Percentiles rank a stretch among this genome's conserved stretches.
Evolutionary conservation across 2,797 vertebrate genomes (phyloP).

Genomic region (Muraenolepis orangiensis): DNA sequence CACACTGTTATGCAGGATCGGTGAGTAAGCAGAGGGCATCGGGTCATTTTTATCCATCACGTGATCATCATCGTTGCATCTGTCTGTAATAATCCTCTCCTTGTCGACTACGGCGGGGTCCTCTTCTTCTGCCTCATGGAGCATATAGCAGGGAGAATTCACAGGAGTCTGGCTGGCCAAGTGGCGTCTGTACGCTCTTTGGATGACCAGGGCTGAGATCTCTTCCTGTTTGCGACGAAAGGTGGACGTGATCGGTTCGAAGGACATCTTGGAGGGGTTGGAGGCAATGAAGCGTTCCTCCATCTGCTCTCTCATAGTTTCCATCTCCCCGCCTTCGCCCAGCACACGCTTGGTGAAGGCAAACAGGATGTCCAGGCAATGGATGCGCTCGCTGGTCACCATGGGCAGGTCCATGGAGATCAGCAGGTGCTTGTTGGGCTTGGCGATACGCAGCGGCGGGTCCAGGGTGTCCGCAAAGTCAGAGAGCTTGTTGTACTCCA

Average conservation of each 20-base stretch:
- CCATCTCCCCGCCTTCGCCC: slow-evolving; percentile 90
- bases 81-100: slow-evolving; percentile 73
- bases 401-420: slow-evolving; percentile 95
- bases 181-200: slow-evolving; percentile 82
- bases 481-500: slow-evolving; percentile 82
- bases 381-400: slow-evolving; percentile 94
- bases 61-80: slow-evolving; percentile 73
- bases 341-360: slow-evolving; percentile 95
- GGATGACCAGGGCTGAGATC: slow-evolving; percentile 85
- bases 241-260: slow-evolving; percentile 95
- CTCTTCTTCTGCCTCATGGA: slow-evolving; percentile 61
- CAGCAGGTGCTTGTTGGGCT: slow-evolving; percentile 87
- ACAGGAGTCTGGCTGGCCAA: slow-evolving; percentile 10
- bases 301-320: slow-evolving; percentile 87
- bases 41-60: slow-evolving; percentile 79
- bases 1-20: slow-evolving; percentile 79
- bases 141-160: slow-evolving; percentile 60
- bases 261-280: slow-evolving; percentile 91
- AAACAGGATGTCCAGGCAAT: slow-evolving; percentile 96
- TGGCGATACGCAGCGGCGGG: slow-evolving; percentile 84
- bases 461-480: slow-evolving; percentile 88
- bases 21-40: slow-evolving; percentile 78
- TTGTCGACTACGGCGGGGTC: slow-evolving; percentile 68
- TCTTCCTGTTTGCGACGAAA: slow-evolving; percentile 92
- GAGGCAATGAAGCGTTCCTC: slow-evolving; percentile 93